Conservation (phyloP, 2,888 invertebrate species). For the Mactromeris polynyma region DNA sequence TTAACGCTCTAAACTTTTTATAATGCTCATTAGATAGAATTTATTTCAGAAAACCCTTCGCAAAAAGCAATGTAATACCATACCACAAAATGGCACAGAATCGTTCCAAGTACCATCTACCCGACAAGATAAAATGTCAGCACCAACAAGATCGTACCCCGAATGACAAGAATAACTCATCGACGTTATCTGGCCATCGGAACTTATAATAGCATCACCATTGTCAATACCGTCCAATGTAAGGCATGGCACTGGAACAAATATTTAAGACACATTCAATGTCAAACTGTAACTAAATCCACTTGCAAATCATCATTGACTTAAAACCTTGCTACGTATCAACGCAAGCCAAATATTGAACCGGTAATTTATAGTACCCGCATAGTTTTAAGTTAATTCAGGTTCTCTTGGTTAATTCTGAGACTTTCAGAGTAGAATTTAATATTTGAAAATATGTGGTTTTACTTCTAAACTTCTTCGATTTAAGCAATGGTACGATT, state of each 20-base stretch:
- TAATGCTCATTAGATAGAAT: background rate
- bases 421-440: too few species aligned
- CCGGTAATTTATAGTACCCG: too few species aligned
- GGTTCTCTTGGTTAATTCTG: too few species aligned
- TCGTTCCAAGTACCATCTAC: slow-evolving; percentile 60
- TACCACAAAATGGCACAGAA: slow-evolving; percentile 56
- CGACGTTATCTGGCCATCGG: slow-evolving; percentile 48
- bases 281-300: too few species aligned
- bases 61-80: background rate
- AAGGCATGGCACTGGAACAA: slow-evolving; percentile 40
- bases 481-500: too few species aligned
- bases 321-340: too few species aligned
- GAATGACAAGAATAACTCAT: slow-evolving; percentile 44
- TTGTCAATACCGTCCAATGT: slow-evolving; percentile 24
- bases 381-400: too few species aligned
- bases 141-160: slow-evolving; percentile 39
- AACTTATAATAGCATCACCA: slow-evolving; percentile 34
- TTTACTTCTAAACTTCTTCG: too few species aligned
- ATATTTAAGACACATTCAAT: background rate
- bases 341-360: too few species aligned
- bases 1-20: too few species aligned
- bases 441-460: too few species aligned
- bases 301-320: too few species aligned
- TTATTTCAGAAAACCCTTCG: background rate
- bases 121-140: slow-evolving; percentile 33